A percentile compares a stretch with the other conserved stretches of the same genome.
These are phyloP conservation scores for Eledona agricola DNA, from an alignment of 2,888 invertebrate species.

Conservation along the genomic window DNA sequence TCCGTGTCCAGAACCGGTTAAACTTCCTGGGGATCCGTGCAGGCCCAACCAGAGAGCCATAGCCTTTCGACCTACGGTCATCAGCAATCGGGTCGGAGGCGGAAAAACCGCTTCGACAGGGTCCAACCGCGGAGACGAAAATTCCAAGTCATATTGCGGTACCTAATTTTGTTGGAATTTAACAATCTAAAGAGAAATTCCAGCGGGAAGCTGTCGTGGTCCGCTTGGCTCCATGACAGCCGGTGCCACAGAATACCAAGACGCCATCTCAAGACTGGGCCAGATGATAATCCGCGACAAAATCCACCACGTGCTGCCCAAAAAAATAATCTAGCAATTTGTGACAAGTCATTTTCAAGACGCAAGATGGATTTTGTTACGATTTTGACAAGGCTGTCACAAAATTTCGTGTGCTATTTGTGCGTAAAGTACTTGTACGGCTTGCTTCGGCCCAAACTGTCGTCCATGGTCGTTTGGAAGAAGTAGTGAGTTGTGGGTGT, in stretches of 20 bases:
- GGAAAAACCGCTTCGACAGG: constrained; percentile 36
- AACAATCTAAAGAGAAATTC: constrained; percentile 28
- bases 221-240: constrained; percentile 42
- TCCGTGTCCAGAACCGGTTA: constrained; percentile 67
- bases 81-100: constrained; percentile 44
- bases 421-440: constrained; percentile 14
- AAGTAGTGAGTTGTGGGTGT: constrained; percentile 7
- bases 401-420: constrained; percentile 53
- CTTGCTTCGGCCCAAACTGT: constrained; percentile 13
- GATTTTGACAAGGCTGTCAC: constrained; percentile 53
- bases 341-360: neutral
- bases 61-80: constrained; percentile 50
- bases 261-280: constrained; percentile 69
- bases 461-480: constrained; percentile 8
- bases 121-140: constrained; percentile 16
- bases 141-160: constrained; percentile 38
- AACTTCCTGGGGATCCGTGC: constrained; percentile 69
- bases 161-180: constrained; percentile 5
- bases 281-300: constrained; percentile 69
- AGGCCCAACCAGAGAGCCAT: constrained; percentile 64
- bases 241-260: constrained; percentile 70
- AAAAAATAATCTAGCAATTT: constrained; percentile 14
- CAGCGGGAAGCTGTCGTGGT: constrained; percentile 48
- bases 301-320: constrained; percentile 59
- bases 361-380: constrained; percentile 51